Evolutionary conservation across 1,140 invertebrate genomes (phyloP), one percentile per base, ranked within the genome.

Genomic region (Nymphalis io): DNA sequence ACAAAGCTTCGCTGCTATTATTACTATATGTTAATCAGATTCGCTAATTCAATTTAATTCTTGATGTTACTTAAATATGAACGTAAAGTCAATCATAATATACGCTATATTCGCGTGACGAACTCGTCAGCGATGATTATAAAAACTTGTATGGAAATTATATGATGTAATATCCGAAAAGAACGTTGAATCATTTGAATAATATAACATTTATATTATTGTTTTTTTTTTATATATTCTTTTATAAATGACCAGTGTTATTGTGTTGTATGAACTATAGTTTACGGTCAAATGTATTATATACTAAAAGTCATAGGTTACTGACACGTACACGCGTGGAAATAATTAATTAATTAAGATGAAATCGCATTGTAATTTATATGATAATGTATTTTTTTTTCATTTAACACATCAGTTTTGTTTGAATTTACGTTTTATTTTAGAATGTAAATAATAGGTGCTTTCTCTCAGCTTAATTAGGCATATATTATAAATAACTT

Each of bases 341-440:
- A 81, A 81, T 82, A 77, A 81, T 83, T 83, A 84, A 81, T 81
- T 82, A 77, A 81, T 83, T 83, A 76, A 85, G 84, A 87, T 83
- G 84, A 88, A 89, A 89, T 55, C 51, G 15, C 11, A 23, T 12
- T 27, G 13, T 20, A 11, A 55, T 23, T 55, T 6, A 13, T 12
- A 55, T 55, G 12, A 55, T 51, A 20, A 51, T 51, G 6, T 21
- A 51, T 6, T 16, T 2, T n/a, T n/a, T 46, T 46, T 46, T 46
- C 15, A 46, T 23, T 23, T 23, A 2, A n/a, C 4, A 48, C 16
- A n/a, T 48, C 16, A 48, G 2, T 48, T 18, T 20, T 48, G 12
- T 51, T 11, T 20, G 11, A 20, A 51, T 6, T 20, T 11, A 15
- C 6, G 18, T 11, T 16, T 3, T 42, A 16, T 5, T 46, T 46